phyloP scores from a whole-genome alignment of 2,888 invertebrate species.

The Dasypogon diadema region DNA sequence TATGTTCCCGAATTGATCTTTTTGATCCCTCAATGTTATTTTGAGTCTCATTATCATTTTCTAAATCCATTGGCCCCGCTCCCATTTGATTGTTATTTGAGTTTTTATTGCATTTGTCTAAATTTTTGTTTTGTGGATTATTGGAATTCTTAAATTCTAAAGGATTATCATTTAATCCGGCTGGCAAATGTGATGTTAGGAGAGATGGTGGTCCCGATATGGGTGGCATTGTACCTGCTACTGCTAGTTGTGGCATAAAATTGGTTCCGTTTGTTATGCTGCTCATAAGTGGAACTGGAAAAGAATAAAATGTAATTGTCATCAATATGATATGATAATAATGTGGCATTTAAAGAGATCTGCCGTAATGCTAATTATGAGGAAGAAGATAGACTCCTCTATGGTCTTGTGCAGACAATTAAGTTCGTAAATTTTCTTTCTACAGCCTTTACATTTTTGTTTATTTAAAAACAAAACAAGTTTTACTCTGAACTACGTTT shows the following conservation, averaged over 20 bases:
- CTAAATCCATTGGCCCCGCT: conserved; percentile 71
- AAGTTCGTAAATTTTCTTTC: too few relatives aligned
- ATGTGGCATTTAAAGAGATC: too few relatives aligned
- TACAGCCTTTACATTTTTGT: too few relatives aligned
- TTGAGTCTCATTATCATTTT: conserved; percentile 63
- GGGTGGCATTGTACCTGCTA: conserved; percentile 56
- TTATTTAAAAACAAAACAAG: too few relatives aligned
- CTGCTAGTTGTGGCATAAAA: conserved; percentile 65
- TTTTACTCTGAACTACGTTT: too few relatives aligned
- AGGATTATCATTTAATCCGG: conserved; percentile 74
- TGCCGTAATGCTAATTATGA: too few relatives aligned
- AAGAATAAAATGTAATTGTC: not conserved
- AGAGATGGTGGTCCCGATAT: conserved; percentile 50
- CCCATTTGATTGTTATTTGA: conserved; percentile 70
- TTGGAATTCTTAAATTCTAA: conserved; percentile 71
- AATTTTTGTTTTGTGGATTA: not conserved
- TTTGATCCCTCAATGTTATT: not conserved
- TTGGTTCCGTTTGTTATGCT: conserved; percentile 60
- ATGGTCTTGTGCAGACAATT: too few relatives aligned
- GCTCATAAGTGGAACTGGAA: conserved; percentile 59
- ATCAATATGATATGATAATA: too few relatives aligned
- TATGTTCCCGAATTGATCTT: conserved; percentile 9
- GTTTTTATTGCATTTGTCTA: conserved; percentile 6
- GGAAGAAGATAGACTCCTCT: too few relatives aligned
- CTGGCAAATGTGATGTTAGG: conserved; percentile 53